phyloP scores from a whole-genome alignment of 1,140 invertebrate genomes.

The Cydia strobilella region DNA sequence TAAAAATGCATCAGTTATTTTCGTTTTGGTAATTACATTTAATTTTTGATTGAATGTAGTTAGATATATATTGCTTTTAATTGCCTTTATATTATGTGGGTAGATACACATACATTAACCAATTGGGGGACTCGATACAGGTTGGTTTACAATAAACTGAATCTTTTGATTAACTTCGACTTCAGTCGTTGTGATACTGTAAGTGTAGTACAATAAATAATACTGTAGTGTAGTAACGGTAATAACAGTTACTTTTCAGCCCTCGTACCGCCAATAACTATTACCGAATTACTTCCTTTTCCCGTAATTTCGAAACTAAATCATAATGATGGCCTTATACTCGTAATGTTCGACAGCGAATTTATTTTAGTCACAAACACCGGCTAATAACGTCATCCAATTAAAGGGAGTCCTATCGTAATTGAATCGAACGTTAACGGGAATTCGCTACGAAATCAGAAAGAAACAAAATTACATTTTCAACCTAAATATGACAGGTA shows the following conservation, averaged over 20 bases:
- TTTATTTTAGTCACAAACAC: constrained; percentile 21
- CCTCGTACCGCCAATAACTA: not conserved
- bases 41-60: too few species aligned
- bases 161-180: too few species aligned
- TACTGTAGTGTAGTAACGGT: not conserved
- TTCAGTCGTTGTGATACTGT: too few species aligned
- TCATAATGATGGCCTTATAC: constrained; percentile 22
- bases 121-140: too few species aligned
- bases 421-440: constrained; percentile 27
- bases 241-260: not conserved
- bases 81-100: too few species aligned
- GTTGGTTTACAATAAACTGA: too few species aligned
- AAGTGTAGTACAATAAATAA: not conserved
- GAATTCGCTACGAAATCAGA: not conserved
- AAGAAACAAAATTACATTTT: constrained; percentile 23
- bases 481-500: not conserved
- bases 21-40: too few species aligned
- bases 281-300: not conserved
- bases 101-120: too few species aligned
- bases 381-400: constrained; percentile 21
- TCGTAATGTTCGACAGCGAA: constrained; percentile 27
- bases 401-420: constrained; percentile 29
- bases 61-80: too few species aligned
- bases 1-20: too few species aligned
- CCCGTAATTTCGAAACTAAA: constrained; percentile 19